Percentiles rank a stretch among this genome's conserved stretches.
Evolutionary conservation across 2,113 vertebrate genomes (phyloP).

Genomic region (Ciconia boyciana): DNA sequence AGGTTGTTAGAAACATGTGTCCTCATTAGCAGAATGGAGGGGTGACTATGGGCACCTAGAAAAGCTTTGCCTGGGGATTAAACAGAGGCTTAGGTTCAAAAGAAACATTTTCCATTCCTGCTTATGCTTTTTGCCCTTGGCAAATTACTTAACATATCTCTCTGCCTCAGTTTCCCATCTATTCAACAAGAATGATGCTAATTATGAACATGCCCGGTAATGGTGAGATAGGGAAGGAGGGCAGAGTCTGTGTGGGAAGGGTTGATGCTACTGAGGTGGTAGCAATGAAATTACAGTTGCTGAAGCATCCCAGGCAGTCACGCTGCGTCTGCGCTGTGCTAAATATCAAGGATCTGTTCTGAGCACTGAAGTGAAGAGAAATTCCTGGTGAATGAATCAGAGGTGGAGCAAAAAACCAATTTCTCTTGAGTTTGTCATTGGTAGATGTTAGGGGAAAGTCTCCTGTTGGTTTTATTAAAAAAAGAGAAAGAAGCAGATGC

Average conservation of each 20-base stretch:
- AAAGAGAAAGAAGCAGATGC: not conserved
- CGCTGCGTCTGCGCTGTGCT: not conserved
- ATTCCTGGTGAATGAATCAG: not conserved
- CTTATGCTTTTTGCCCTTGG: not conserved
- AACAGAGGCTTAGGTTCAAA: not conserved
- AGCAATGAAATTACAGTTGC: not conserved
- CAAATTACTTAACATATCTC: not conserved
- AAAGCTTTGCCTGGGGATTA: not conserved
- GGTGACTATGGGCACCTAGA: not conserved
- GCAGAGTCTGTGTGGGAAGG: not conserved
- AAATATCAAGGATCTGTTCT: not conserved
- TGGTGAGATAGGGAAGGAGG: not conserved
- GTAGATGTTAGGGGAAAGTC: not conserved
- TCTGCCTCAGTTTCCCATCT: not conserved
- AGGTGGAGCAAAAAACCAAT: not conserved
- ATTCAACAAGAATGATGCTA: not conserved
- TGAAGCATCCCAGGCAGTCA: not conserved
- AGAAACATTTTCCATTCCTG: not conserved
- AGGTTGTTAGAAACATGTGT: not conserved
- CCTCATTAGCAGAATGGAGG: not conserved
- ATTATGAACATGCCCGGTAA: not conserved
- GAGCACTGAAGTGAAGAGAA: not conserved
- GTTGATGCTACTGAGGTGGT: rapidly evolving
- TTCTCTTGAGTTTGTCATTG: not conserved
- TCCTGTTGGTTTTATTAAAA: not conserved